Base-by-base conservation (phyloP, 1,140 invertebrate genomes). In the Brachionus angularis region DNA sequence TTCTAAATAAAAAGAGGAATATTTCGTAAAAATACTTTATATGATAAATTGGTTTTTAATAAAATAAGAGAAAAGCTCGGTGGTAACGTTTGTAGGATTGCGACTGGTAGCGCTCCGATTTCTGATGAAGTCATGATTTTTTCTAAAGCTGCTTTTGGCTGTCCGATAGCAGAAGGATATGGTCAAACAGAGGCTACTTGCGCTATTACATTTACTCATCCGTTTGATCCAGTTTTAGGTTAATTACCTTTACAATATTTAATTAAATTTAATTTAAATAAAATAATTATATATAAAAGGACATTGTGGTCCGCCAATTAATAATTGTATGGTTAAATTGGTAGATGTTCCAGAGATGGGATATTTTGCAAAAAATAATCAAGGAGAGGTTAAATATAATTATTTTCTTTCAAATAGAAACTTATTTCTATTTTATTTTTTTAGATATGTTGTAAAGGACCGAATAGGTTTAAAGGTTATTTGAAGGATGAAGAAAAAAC, bases 291-390 rank as follows among this genome's bases (percentile, higher is more conserved):
- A 8, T 27, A 42, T 90, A 58, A 91, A 92, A 81, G 81, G 81
- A 47, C 91, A 95, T 83, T 92, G 96, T 52, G 93, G 94, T 50
- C 91, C 92, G 74, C 93, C 94, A 44, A 86, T 96, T 31, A 87
- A 89, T 55, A 95, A 92, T 82, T 91, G 89, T 79, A 89, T 88
- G 78, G 85, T 97, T 49, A 97, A 97, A 85, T 82, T 98, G 73
- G 88, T 89, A 23, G 94, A 97, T 82, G 93, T 97, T 64, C 92
- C 94, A 71, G 94, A 98, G 80, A 96, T 98, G 92, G 91, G 95
- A 78, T 98, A 98, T 79, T 96, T 86, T 83, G 89, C 93, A 71
- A 75, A 73, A 1, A 73, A 81, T 31, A 77, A 77, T 31, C 77
- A 78, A 72, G 81, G 74, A 73, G 82, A 82, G 75, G 52, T 58